phyloP scores from a whole-genome alignment of 1,140 invertebrate species.

The Scaptomyza montana region DNA sequence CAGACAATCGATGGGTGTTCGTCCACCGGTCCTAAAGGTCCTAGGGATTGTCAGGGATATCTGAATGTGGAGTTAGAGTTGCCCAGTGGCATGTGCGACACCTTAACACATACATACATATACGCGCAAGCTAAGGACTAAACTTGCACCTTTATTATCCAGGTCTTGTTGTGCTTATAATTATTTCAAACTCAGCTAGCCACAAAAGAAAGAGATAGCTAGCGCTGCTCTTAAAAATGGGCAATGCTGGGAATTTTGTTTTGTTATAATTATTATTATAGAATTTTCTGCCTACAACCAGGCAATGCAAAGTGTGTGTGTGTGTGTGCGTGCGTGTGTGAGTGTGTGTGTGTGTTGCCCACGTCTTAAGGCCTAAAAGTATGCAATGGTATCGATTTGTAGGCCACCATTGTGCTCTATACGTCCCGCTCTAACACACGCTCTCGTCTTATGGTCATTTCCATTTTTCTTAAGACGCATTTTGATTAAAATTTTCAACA shows the following conservation, averaged over 20 bases:
- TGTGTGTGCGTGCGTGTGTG: neutral
- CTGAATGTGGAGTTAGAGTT: neutral
- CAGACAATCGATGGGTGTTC: constrained; percentile 40
- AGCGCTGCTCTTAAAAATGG: constrained; percentile 1
- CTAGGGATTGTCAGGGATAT: neutral
- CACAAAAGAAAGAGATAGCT: constrained; percentile 23
- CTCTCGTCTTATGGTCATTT: constrained; percentile 36
- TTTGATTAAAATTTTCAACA: constrained; percentile 80
- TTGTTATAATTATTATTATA: constrained; percentile 70
- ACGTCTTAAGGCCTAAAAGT: constrained; percentile 67
- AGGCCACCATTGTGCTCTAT: constrained; percentile 46
- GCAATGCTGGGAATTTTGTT: neutral
- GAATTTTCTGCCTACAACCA: no score
- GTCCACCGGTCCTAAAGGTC: neutral
- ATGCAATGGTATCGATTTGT: constrained; percentile 68
- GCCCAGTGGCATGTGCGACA: no score
- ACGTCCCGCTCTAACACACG: constrained; percentile 59
- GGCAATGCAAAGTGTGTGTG: neutral
- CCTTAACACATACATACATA: neutral
- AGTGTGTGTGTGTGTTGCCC: constrained; percentile 40
- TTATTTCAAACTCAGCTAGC: constrained; percentile 28
- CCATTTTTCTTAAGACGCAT: constrained; percentile 79
- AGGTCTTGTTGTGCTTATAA: neutral
- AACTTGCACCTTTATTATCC: constrained; percentile 28
- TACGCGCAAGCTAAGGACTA: constrained; percentile 19